Percentiles rank a stretch among this genome's conserved stretches.
Conservation (phyloP, 2,113 vertebrate genomes). For the Clinocottus analis region DNA sequence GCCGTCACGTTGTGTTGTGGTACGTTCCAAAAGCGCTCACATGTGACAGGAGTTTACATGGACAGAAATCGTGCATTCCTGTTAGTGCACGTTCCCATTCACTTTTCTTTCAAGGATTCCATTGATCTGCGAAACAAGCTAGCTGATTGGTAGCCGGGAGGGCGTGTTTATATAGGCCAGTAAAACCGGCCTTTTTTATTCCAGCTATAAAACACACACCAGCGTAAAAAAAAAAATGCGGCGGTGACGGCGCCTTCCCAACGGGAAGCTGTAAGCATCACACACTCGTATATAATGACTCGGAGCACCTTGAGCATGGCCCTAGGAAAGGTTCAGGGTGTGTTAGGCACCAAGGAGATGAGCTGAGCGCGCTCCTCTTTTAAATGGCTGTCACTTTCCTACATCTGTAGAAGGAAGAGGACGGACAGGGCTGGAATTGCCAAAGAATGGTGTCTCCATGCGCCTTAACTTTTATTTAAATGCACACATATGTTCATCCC, state of each 20-base stretch:
- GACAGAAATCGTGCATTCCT: too few species aligned
- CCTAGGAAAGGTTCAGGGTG: conserved; percentile 29
- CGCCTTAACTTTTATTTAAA: conserved; percentile 14
- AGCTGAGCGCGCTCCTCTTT: not conserved
- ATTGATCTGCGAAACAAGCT: not conserved
- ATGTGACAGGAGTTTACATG: too few species aligned
- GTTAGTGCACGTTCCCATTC: too few species aligned
- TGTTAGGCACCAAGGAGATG: conserved; percentile 43
- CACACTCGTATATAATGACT: too few species aligned
- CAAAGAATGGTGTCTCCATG: conserved; percentile 2
- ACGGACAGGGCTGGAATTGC: not conserved
- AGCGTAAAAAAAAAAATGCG: too few species aligned
- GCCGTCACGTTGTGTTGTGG: not conserved
- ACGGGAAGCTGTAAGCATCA: not conserved
- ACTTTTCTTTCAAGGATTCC: too few species aligned
- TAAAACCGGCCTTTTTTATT: not conserved
- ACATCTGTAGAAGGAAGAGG: conserved; percentile 5
- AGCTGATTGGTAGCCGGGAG: not conserved
- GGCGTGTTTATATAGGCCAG: not conserved
- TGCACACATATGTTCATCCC: conserved; percentile 22
- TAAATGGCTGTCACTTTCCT: not conserved
- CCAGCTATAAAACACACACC: not conserved
- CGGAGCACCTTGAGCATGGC: too few species aligned
- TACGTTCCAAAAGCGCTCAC: too few species aligned
- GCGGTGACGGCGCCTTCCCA: not conserved